Conservation (phyloP, 2,797 vertebrate genomes). For the Mastacembelus armatus region DNA sequence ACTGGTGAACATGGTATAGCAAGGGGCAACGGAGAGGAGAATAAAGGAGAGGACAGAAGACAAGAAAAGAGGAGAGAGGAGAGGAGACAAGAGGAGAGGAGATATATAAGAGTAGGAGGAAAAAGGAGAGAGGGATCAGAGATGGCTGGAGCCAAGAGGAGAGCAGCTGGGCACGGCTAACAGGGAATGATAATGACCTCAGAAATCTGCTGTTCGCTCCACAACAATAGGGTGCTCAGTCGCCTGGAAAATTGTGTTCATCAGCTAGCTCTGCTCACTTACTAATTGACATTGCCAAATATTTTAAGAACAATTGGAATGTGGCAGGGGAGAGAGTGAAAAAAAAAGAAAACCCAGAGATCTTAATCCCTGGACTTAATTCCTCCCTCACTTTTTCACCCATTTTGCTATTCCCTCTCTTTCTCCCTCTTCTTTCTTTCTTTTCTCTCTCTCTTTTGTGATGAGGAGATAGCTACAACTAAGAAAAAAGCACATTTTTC, state of each 20-base stretch:
- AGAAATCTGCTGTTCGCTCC: constrained; percentile 99
- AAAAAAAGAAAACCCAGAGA: constrained; percentile 87
- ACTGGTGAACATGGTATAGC: constrained; percentile 72
- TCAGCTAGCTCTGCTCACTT: constrained; percentile 99
- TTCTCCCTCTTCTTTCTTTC: constrained; percentile 20
- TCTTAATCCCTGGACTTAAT: constrained; percentile 97
- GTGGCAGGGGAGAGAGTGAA: constrained; percentile 84
- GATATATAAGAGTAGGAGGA: constrained; percentile 32
- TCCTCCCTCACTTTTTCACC: constrained; percentile 73
- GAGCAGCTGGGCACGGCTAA: constrained; percentile 99
- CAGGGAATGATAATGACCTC: constrained; percentile 99
- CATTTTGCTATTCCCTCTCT: constrained; percentile 10
- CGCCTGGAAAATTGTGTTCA: constrained; percentile 99
- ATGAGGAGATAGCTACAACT: constrained; percentile 83
- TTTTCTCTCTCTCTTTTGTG: constrained; percentile 48
- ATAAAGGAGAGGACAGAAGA: constrained; percentile 2
- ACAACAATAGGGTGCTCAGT: constrained; percentile 99
- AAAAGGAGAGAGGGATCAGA: constrained; percentile 66
- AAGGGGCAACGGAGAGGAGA: not conserved
- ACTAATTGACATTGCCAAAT: constrained; percentile 99
- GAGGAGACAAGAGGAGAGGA: constrained; percentile 1
- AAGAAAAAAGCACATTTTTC: constrained; percentile 82
- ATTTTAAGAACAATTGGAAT: constrained; percentile 99
- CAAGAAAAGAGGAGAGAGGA: constrained; percentile 6
- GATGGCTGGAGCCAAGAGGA: constrained; percentile 97